Evolutionary conservation across 2,797 vertebrate species (phyloP), one percentile per base, ranked within the genome.

Genomic region (Neostethus bicornis): DNA sequence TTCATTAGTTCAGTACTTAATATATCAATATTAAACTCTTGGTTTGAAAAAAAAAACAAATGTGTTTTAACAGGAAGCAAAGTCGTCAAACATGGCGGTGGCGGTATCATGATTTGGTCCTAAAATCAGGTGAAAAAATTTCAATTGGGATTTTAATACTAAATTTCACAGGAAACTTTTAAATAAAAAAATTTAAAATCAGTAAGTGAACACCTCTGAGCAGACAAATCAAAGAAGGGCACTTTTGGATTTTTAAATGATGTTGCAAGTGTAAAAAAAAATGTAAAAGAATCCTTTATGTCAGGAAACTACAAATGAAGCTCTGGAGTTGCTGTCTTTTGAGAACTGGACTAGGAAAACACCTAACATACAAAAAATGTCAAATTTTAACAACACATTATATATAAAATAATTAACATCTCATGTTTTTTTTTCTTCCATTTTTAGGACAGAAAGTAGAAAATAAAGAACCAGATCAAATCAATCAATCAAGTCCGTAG

Each of bases 401-500:
- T 11, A 10, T 38, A 2, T 41, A 5, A 41, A 21, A 21, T 21
- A 20, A 41, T 20, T 21, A n/a, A 12, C 41, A 21, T 12, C 10
- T 41, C 8, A 20, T 38, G 6, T 19, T 8, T 38, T 38, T 5
- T 6, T 35, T 12, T 2, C 21, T 41, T 4, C 17, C 21, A 21
- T 41, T 11, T 17, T 41, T 20, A 39, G 4, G 9, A 20, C 55
- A 59, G 54, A 61, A 52, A 61, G 57, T 21, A 56, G 39, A 68
- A 37, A 61, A 51, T 51, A 76, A 69, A 31, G 68, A 45, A 49
- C 35, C 28, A 24, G 46, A 75, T 74, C 59, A 44, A 68, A 74
- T 81, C 79, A 64, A 77, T 83, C 64, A 71, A 1, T 51, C 44
- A 12, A 14, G 49, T 9, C 16, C 11, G 60, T 49, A 61, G 53